phyloP scores from a whole-genome alignment of 2,797 vertebrate genomes.

The Tympanoctomys barrerae region DNA sequence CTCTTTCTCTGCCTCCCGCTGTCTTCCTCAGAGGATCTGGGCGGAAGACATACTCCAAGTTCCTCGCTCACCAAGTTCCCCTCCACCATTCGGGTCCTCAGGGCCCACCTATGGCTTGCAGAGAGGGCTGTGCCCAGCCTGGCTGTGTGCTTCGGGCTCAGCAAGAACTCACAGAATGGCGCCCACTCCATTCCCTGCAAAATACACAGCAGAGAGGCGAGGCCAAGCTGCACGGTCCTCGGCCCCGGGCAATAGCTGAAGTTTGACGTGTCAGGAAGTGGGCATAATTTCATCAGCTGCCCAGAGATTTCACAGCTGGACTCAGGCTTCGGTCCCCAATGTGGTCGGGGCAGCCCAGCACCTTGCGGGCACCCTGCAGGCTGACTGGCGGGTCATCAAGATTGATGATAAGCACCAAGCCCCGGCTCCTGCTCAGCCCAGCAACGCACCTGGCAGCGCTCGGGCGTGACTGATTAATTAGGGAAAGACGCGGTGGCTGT shows the following conservation, averaged over 20 bases:
- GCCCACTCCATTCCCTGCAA: fast-evolving
- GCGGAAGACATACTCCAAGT: not conserved
- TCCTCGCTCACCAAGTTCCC: too few species aligned
- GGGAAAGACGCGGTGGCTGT: constrained; percentile 61
- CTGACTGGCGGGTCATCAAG: constrained; percentile 69
- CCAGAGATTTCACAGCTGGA: not conserved
- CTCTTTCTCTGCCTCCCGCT: fast-evolving
- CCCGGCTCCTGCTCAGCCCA: constrained; percentile 45
- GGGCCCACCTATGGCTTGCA: too few species aligned
- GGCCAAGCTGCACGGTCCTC: not conserved
- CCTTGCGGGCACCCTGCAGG: not conserved
- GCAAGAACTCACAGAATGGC: fast-evolving
- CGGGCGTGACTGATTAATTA: constrained; percentile 85
- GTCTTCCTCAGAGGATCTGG: not conserved
- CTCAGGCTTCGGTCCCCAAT: fast-evolving
- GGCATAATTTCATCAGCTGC: not conserved
- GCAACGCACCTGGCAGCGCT: constrained; percentile 84
- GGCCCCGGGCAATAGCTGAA: not conserved
- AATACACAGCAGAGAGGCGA: fast-evolving
- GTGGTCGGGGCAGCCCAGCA: not conserved
- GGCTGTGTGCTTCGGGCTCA: fast-evolving
- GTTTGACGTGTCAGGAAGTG: not conserved
- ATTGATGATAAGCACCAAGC: constrained; percentile 69
- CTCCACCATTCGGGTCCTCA: fast-evolving
- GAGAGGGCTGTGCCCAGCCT: not conserved